phyloP scores from a whole-genome alignment of 1,140 invertebrate species.

The Solenopsis invicta region DNA sequence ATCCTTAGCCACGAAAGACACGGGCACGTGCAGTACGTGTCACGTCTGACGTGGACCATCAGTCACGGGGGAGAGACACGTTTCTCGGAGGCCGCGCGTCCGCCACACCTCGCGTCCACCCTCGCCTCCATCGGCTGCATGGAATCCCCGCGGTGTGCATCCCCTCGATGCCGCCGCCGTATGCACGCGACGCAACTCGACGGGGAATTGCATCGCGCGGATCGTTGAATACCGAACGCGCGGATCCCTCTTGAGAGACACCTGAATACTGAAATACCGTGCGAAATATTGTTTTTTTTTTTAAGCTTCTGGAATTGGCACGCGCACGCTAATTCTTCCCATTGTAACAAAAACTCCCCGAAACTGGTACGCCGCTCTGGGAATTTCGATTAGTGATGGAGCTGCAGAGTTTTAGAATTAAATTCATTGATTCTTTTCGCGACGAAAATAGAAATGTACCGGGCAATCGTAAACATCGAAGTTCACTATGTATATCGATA shows the following conservation, averaged over 20 bases:
- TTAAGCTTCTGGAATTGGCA: background rate
- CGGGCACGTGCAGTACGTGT: slow-evolving; percentile 73
- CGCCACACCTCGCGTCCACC: background rate
- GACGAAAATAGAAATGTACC: background rate
- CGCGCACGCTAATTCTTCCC: slow-evolving; percentile 19
- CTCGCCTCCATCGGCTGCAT: background rate
- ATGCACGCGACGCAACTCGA: slow-evolving; percentile 52
- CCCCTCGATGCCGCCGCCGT: background rate
- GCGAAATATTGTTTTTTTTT: slow-evolving; percentile 18
- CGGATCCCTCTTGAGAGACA: background rate
- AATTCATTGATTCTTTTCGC: background rate
- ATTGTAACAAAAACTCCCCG: background rate
- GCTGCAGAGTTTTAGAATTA: background rate
- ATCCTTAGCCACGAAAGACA: slow-evolving; percentile 44
- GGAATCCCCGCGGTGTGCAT: slow-evolving; percentile 48
- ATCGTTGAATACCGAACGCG: slow-evolving; percentile 39
- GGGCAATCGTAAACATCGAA: too few species aligned
- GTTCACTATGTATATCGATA: background rate
- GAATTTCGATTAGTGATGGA: background rate
- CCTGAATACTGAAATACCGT: slow-evolving; percentile 29
- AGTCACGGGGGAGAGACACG: slow-evolving; percentile 71
- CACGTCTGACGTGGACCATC: slow-evolving; percentile 67
- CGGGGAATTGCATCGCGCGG: slow-evolving; percentile 32
- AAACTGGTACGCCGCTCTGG: background rate
- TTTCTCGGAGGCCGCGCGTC: slow-evolving; percentile 67